These are phyloP conservation scores for Neotoxoptera formosana DNA, from an alignment of 1,140 invertebrate genomes.

Conservation along the genomic window DNA sequence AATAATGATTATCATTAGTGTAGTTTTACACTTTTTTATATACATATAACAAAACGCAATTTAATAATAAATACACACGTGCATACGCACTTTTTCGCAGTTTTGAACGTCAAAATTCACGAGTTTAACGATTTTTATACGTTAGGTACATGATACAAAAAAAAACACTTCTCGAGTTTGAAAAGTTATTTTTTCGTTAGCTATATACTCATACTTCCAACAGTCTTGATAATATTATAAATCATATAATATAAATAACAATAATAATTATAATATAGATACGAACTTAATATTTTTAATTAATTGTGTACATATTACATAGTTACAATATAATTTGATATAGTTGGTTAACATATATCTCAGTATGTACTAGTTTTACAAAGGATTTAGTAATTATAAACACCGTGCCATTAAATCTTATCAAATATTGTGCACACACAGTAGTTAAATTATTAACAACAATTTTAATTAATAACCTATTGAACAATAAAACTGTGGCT, in stretches of 20 bases:
- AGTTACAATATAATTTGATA: not conserved
- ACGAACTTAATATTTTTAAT: not conserved
- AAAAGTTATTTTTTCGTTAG: not conserved
- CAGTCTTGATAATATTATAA: not conserved
- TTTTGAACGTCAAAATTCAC: not conserved
- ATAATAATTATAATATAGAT: not conserved
- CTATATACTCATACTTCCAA: not conserved
- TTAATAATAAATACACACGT: not conserved
- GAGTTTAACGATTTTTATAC: not conserved
- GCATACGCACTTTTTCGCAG: not conserved
- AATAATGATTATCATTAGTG: slow-evolving; percentile 23
- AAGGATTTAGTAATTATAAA: not conserved
- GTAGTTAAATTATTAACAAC: not conserved
- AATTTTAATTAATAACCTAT: slow-evolving; percentile 2
- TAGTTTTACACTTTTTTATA: not conserved
- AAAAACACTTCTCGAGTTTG: not conserved
- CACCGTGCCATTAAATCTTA: not conserved
- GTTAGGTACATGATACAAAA: not conserved
- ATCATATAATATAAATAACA: not conserved
- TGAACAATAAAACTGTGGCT: not conserved
- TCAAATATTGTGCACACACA: not conserved
- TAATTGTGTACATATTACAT: not conserved
- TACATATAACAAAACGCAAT: not conserved
- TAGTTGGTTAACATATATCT: not conserved
- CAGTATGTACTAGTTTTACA: not conserved